These are phyloP conservation scores for Limanda limanda DNA, from an alignment of 2,113 vertebrate genomes.

Conservation along the genomic window DNA sequence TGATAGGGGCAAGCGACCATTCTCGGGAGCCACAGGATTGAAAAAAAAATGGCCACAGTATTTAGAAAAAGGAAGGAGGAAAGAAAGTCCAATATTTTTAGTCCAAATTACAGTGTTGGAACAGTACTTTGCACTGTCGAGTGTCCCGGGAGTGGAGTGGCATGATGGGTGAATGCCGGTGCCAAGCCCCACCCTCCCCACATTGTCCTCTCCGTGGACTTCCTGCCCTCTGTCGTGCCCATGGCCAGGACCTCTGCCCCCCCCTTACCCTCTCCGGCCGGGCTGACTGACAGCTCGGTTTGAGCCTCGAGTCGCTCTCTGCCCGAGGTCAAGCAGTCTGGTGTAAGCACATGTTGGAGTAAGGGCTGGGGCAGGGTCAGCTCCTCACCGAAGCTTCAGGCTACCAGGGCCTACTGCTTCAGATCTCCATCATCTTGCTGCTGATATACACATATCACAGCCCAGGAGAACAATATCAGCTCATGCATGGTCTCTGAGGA, in stretches of 20 bases:
- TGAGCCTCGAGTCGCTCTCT: conserved; percentile 42
- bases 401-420: conserved; percentile 17
- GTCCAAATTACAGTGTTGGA: conserved; percentile 87
- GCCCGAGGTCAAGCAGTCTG: conserved; percentile 50
- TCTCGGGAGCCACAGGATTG: conserved; percentile 82
- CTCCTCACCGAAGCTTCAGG: conserved; percentile 28
- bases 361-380: conserved; percentile 56
- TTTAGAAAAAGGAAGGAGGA: conserved; percentile 84
- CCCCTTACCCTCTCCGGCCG: conserved; percentile 48
- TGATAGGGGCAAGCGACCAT: conserved; percentile 82
- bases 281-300: conserved; percentile 42
- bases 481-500: conserved; percentile 60
- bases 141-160: conserved; percentile 85
- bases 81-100: conserved; percentile 89
- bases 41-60: conserved; percentile 78
- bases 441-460: conserved; percentile 69
- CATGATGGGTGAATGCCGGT: conserved; percentile 78
- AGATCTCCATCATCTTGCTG: conserved; percentile 39
- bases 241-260: conserved; percentile 66
- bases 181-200: conserved; percentile 83
- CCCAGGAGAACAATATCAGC: conserved; percentile 59
- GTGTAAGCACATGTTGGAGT: conserved; percentile 35
- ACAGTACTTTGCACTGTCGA: conserved; percentile 83
- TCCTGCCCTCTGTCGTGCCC: conserved; percentile 68
- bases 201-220: conserved; percentile 80